phyloP scores from a whole-genome alignment of 2,888 invertebrate species.

The Parnassius mnemosyne region DNA sequence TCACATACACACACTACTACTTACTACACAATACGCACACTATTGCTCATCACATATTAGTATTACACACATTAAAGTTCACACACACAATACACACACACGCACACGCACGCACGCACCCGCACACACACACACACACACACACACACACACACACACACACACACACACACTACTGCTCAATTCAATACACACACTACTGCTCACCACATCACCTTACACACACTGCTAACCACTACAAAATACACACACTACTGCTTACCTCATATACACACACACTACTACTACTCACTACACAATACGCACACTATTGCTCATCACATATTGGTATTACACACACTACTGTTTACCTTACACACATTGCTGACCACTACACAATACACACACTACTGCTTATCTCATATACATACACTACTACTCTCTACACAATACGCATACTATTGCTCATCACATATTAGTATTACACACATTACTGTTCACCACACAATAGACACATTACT shows the following conservation, averaged over 20 bases:
- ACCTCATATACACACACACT: background rate
- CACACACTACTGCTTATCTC: constrained; percentile 21
- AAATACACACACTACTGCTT: no score
- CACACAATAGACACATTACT: background rate
- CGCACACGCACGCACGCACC: no score
- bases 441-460: background rate
- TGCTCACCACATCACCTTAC: background rate
- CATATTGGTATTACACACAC: no score
- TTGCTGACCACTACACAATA: no score
- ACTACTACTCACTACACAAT: no score
- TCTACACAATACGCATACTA: background rate
- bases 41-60: background rate
- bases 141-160: no score
- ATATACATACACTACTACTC: no score
- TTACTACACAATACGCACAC: background rate
- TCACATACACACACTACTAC: no score
- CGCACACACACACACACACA: no score
- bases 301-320: background rate
- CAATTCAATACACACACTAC: background rate
- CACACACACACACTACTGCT: background rate
- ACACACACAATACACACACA: background rate
- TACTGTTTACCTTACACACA: background rate
- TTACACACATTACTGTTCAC: no score
- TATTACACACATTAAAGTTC: no score
- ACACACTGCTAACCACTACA: background rate